A percentile compares a stretch with the other conserved stretches of the same genome.
Conservation (phyloP, 1,140 invertebrate species). For the Grapholita molesta region DNA sequence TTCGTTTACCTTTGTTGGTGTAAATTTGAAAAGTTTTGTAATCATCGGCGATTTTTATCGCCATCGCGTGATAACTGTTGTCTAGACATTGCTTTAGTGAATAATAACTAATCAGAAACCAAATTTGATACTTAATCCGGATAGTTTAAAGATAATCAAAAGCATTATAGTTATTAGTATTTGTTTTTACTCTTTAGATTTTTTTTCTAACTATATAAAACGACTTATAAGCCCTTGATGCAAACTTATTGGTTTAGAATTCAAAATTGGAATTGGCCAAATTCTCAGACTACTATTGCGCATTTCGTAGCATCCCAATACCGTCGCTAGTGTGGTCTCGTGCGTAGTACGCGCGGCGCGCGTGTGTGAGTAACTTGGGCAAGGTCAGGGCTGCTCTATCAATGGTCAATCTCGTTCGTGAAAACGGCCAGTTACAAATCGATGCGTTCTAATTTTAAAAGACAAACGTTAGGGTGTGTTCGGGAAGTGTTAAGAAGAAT, state of each 20-base stretch:
- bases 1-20: conserved; percentile 11
- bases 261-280: neutral
- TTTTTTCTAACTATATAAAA: neutral
- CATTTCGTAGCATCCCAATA: conserved; percentile 10
- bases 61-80: neutral
- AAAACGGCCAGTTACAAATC: conserved; percentile 39
- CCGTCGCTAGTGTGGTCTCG: conserved; percentile 35
- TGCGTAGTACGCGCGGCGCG: conserved; percentile 30
- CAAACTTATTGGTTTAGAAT: neutral
- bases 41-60: conserved; percentile 6
- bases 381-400: conserved; percentile 72
- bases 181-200: neutral
- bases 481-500: neutral
- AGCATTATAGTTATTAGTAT: neutral
- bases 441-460: conserved; percentile 30
- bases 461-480: conserved; percentile 24
- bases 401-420: conserved; percentile 67
- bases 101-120: neutral
- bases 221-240: neutral
- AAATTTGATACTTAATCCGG: neutral
- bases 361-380: conserved; percentile 62
- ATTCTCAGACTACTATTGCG: conserved; percentile 3
- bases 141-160: neutral
- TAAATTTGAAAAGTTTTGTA: conserved; percentile 9
- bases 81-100: neutral